Percentiles rank a stretch among this genome's conserved stretches.
These are phyloP conservation scores for Aphelocoma coerulescens DNA, from an alignment of 2,113 vertebrate genomes.

Conservation along the genomic window DNA sequence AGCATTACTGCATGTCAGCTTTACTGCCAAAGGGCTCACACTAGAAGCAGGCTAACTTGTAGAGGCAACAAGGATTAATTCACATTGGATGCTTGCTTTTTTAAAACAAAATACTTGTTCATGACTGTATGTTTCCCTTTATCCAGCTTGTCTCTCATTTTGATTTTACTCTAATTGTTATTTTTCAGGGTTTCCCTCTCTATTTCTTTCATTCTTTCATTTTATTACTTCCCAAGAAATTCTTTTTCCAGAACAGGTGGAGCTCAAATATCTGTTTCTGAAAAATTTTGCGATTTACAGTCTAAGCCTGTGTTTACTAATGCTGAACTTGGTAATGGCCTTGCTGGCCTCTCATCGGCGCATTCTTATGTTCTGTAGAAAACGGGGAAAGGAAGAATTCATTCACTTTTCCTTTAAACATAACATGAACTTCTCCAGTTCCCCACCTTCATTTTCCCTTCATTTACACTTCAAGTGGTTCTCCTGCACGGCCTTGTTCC, in stretches of 20 bases:
- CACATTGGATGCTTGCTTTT: background rate
- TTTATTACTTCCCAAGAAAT: background rate
- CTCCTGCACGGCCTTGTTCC: conserved; percentile 4
- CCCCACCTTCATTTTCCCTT: background rate
- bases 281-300: background rate
- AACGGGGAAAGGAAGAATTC: background rate
- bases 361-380: background rate
- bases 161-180: background rate
- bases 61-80: background rate
- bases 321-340: background rate
- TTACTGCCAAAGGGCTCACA: background rate
- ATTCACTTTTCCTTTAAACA: background rate
- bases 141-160: background rate
- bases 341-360: background rate
- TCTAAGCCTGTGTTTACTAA: background rate
- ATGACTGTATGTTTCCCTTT: background rate
- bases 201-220: background rate
- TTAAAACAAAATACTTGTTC: background rate
- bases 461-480: background rate
- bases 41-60: background rate
- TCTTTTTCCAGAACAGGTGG: background rate
- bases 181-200: background rate
- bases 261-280: background rate
- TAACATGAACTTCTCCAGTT: background rate
- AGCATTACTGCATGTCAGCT: background rate